Conservation (phyloP, 53 echinoderm and acorn worm species). For the Paelopatides confundens region DNA sequence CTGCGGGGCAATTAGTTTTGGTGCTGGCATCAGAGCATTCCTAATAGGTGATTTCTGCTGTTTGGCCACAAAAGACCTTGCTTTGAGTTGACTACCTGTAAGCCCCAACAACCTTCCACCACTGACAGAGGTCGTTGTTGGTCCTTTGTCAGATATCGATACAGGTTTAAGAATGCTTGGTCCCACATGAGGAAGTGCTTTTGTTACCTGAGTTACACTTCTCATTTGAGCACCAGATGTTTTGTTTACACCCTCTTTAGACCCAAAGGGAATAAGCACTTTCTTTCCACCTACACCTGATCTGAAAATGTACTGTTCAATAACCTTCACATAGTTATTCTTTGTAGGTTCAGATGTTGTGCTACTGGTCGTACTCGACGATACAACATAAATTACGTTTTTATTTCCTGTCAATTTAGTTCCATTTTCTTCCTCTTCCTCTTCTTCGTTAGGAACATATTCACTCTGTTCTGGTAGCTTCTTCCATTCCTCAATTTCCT, state of each 20-base stretch:
- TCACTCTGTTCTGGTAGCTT: not conserved
- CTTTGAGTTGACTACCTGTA: not conserved
- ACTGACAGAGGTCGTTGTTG: not conserved
- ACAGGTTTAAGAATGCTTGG: not conserved
- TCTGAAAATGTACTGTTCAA: slow-evolving; percentile 41
- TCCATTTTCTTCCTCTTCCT: not conserved
- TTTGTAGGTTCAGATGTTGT: not conserved
- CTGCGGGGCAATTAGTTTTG: not conserved
- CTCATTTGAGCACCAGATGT: too few species aligned
- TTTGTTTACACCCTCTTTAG: not conserved
- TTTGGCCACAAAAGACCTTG: not conserved
- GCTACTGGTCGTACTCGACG: not conserved
- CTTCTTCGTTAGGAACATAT: slow-evolving; percentile 26
- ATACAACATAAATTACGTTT: not conserved
- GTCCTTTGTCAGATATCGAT: not conserved
- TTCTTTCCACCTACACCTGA: not conserved
- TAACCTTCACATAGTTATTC: not conserved
- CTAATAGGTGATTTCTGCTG: not conserved
- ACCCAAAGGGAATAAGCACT: slow-evolving; percentile 13
- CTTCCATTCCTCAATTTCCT: slow-evolving; percentile 35
- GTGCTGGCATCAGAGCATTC: not conserved
- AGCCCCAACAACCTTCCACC: not conserved
- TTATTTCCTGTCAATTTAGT: not conserved
- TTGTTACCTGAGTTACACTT: not conserved
- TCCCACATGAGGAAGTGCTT: not conserved